Evolutionary conservation across 2,888 invertebrate genomes (phyloP).

Genomic region (Prenolepis imparis): DNA sequence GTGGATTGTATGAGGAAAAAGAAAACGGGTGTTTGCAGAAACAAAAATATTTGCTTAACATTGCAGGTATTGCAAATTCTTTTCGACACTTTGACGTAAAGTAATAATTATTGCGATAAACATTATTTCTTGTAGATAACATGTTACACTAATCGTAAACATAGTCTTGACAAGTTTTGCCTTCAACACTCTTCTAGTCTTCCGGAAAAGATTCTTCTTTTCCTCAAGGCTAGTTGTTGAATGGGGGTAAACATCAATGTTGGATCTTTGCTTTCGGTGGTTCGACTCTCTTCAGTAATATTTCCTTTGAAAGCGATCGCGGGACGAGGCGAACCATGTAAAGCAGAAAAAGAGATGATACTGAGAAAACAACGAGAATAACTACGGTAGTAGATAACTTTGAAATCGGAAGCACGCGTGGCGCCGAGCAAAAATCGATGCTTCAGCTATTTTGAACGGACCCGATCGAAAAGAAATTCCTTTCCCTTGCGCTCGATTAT

Average conservation of each 20-base stretch:
- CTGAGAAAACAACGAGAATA: slow-evolving; percentile 64
- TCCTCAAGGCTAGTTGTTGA: slow-evolving; percentile 26
- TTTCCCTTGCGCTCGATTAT: too few relatives aligned
- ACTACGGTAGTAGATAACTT: slow-evolving; percentile 66
- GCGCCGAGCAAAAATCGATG: slow-evolving; percentile 62
- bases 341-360: slow-evolving; percentile 38
- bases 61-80: background rate
- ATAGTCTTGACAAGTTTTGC: slow-evolving; percentile 44
- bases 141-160: slow-evolving; percentile 28
- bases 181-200: slow-evolving; percentile 38
- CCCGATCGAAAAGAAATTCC: slow-evolving; percentile 59
- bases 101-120: slow-evolving; percentile 10
- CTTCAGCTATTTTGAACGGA: slow-evolving; percentile 62
- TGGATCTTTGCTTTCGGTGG: slow-evolving; percentile 40
- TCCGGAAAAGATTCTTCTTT: slow-evolving; percentile 29
- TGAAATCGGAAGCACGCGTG: slow-evolving; percentile 71
- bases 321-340: slow-evolving; percentile 57
- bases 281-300: slow-evolving; percentile 53
- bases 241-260: slow-evolving; percentile 37
- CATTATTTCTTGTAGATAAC: background rate
- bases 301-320: slow-evolving; percentile 67
- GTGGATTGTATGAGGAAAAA: background rate
- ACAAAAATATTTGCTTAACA: slow-evolving; percentile 37
- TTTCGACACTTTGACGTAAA: background rate
- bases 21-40: slow-evolving; percentile 34